These are phyloP conservation scores for Takifugu ocellatus DNA, from an alignment of 2,797 vertebrate species.

Conservation along the genomic window DNA sequence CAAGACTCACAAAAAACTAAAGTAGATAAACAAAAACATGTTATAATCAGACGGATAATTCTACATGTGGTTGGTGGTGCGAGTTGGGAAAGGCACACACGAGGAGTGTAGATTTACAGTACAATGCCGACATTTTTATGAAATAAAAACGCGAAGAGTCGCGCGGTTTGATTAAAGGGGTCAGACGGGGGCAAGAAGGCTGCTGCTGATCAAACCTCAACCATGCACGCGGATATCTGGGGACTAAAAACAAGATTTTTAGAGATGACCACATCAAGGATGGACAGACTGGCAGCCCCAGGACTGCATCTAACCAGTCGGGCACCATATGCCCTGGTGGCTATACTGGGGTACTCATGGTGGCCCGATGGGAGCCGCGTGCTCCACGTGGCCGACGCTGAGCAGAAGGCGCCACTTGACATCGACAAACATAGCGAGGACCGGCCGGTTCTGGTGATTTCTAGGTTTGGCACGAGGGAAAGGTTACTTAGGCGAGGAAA, in stretches of 20 bases:
- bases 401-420: slow-evolving; percentile 26
- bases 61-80: too few species aligned
- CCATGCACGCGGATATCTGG: slow-evolving; percentile 29
- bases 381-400: slow-evolving; percentile 24
- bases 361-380: slow-evolving; percentile 30
- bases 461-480: slow-evolving; percentile 68
- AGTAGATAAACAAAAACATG: too few species aligned
- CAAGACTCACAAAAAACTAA: background rate
- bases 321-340: slow-evolving; percentile 34
- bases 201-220: slow-evolving; percentile 20
- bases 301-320: slow-evolving; percentile 21
- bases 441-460: slow-evolving; percentile 47
- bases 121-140: slow-evolving; percentile 14
- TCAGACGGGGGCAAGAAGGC: slow-evolving; percentile 18
- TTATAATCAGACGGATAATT: too few species aligned
- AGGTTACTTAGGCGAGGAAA: slow-evolving; percentile 20
- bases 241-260: slow-evolving; percentile 19
- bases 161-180: slow-evolving; percentile 48
- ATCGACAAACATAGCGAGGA: slow-evolving; percentile 39
- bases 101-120: slow-evolving; percentile 33
- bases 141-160: slow-evolving; percentile 6
- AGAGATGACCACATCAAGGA: slow-evolving; percentile 8
- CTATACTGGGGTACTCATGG: slow-evolving; percentile 10
- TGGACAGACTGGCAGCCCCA: slow-evolving; percentile 8
- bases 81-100: slow-evolving; percentile 57